Evolutionary conservation across 2,888 invertebrate genomes (phyloP).

Genomic region (Conchocele bisecta): DNA sequence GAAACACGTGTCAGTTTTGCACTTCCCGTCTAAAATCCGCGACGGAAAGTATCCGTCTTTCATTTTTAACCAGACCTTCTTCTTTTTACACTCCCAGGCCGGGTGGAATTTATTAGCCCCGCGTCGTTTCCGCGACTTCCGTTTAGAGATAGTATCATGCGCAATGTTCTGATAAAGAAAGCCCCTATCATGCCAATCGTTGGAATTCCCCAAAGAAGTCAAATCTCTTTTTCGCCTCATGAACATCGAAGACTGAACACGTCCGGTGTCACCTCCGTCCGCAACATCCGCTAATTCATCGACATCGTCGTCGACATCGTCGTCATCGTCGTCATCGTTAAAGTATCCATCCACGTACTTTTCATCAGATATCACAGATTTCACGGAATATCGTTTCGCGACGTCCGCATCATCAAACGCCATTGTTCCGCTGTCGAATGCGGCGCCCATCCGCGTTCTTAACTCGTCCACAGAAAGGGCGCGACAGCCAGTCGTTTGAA

Average conservation of each 20-base stretch:
- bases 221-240: slow-evolving; percentile 63
- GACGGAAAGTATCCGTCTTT: slow-evolving; percentile 73
- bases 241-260: slow-evolving; percentile 58
- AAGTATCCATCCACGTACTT: slow-evolving; percentile 40
- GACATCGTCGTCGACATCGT: slow-evolving; percentile 51
- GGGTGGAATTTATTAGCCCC: slow-evolving; percentile 59
- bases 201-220: slow-evolving; percentile 26
- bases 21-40: slow-evolving; percentile 68
- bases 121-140: slow-evolving; percentile 40
- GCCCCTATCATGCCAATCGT: slow-evolving; percentile 28
- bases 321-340: slow-evolving; percentile 38
- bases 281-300: slow-evolving; percentile 43
- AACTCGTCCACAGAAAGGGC: slow-evolving; percentile 62
- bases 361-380: slow-evolving; percentile 53
- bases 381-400: slow-evolving; percentile 28
- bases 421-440: slow-evolving; percentile 70
- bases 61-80: slow-evolving; percentile 63
- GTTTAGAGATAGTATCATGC: slow-evolving; percentile 30
- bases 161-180: slow-evolving; percentile 54
- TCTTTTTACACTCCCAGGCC: slow-evolving; percentile 74
- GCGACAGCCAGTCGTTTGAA: slow-evolving; percentile 61
- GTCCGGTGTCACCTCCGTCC: slow-evolving; percentile 30
- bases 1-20: slow-evolving; percentile 74
- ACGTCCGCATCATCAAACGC: slow-evolving; percentile 55
- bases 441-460: slow-evolving; percentile 64